Conservation (phyloP, 2,797 vertebrate genomes). For the Clarias platycephalus region DNA sequence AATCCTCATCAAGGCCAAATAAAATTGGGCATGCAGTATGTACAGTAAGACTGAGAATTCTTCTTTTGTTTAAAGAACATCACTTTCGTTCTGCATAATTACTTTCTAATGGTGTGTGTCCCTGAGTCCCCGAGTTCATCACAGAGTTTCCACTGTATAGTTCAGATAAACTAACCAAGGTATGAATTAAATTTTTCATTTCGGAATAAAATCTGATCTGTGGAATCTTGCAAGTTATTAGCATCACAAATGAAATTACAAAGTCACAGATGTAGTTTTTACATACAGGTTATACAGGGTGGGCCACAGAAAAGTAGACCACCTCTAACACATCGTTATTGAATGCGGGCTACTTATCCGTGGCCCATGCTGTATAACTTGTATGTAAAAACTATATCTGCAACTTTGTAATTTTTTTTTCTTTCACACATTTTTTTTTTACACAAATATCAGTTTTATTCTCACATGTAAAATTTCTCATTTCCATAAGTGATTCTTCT, state of each 20-base stretch:
- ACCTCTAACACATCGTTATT: too few species aligned
- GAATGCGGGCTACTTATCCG: too few species aligned
- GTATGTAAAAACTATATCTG: not conserved
- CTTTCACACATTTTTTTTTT: not conserved
- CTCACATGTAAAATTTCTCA: not conserved
- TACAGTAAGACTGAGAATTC: too few species aligned
- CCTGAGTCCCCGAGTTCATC: constrained; percentile 34
- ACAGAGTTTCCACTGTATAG: constrained; percentile 23
- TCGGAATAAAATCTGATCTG: not conserved
- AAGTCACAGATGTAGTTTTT: not conserved
- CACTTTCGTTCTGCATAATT: not conserved
- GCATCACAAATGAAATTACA: not conserved
- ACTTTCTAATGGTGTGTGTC: not conserved
- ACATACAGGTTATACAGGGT: not conserved
- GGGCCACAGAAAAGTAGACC: too few species aligned
- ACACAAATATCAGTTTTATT: not conserved
- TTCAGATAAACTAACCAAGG: constrained; percentile 25
- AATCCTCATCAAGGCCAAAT: not conserved
- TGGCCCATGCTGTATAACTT: not conserved
- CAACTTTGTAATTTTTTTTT: not conserved
- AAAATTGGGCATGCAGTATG: not conserved
- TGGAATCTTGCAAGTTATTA: not conserved
- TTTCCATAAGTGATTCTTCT: not conserved
- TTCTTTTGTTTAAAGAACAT: constrained; percentile 2
- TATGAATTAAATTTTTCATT: constrained; percentile 5